Base-by-base conservation (phyloP, 2,888 invertebrate species). In the Drosophila formosana region DNA sequence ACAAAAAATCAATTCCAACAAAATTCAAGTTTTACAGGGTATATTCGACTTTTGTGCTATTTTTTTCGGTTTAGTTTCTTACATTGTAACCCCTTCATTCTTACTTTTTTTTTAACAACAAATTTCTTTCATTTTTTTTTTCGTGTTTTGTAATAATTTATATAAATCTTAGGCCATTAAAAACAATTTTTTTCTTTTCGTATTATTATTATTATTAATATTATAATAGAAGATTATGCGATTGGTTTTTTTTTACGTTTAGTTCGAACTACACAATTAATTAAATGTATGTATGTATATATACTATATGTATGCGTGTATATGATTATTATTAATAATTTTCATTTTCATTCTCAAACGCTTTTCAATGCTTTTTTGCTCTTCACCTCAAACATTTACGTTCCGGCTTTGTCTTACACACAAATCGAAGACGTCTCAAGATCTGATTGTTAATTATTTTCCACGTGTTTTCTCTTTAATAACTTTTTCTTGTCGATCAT, bases 221-320 rank as follows among this genome's bases (percentile, higher is more conserved):
- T 57, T 66, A 56, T 52, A 66, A 56, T 61, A 77, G 68, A 76
- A 65, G 69, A 74, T 65, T 72, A 68, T 75, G 68, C 67, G 57
- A 66, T 70, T 81, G 41, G 63, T 62, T 58, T 49, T 80, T 41
- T 62, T 58, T 49, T 64, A 66, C 39, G 63, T 77, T 75, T 77
- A 70, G 72, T 80, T 80, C 56, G 51, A 75, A 78, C 79, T 81
- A 81, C 82, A 81, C 78, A 78, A 78, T 80, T 61, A 80, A 53
- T 60, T 74, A 74, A 72, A 76, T 73, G 60, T 72, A 72, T 64
- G 53, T 61, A 66, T 68, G 56, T 67, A 58, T 63, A 62, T 66
- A 71, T 71, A 64, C 62, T 66, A 69, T 64, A 46, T 61, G 30
- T 67, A 51, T 51, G 52, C 64, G 46, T 68, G 47, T 74, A 56